These are phyloP conservation scores for Prietella phreatophila DNA, from an alignment of 2,113 vertebrate species.

Conservation along the genomic window DNA sequence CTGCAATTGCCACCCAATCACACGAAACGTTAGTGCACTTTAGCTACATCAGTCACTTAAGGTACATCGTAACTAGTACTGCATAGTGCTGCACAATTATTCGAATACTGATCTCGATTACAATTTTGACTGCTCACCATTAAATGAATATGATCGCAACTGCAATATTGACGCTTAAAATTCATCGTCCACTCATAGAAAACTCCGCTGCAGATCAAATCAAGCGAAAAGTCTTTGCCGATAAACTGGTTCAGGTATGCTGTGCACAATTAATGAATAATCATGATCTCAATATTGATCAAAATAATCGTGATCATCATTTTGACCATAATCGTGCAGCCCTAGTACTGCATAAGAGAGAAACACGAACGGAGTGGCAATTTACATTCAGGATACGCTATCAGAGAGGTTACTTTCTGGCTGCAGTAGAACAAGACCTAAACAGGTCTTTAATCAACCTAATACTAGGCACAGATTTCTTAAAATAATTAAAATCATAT, in stretches of 20 bases:
- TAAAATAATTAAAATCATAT: not conserved
- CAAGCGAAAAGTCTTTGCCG: no score
- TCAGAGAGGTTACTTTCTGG: not conserved
- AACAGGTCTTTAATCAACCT: not conserved
- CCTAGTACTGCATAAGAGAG: not conserved
- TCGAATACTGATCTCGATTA: no score
- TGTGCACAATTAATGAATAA: no score
- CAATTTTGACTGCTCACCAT: no score
- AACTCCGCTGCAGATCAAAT: no score
- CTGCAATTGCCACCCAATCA: not conserved
- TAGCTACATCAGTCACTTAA: not conserved
- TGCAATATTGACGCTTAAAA: no score
- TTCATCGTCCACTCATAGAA: no score
- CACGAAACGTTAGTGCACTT: not conserved
- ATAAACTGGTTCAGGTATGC: no score
- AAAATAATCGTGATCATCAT: no score
- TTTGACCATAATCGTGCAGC: no score
- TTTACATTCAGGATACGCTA: not conserved
- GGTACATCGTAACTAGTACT: not conserved
- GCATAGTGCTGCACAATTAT: not conserved
- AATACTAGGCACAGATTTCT: not conserved
- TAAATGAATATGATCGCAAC: no score
- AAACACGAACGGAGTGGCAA: not conserved
- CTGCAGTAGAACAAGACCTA: not conserved
- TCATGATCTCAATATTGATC: no score